Conservation (phyloP, 2,888 invertebrate genomes). For the Carpatolechia fugitivella region DNA sequence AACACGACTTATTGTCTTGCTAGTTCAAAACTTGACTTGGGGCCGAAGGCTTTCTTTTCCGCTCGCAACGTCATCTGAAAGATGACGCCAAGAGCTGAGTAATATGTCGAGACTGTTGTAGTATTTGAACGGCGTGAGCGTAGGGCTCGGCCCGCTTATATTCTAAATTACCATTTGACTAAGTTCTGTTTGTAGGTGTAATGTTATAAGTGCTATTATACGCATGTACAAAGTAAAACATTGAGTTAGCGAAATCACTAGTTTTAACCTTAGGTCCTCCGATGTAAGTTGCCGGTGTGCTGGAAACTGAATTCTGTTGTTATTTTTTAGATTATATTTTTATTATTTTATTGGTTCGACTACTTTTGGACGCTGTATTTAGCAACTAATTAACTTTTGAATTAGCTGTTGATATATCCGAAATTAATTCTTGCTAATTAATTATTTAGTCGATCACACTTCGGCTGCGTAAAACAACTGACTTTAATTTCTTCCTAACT, state of each 20-base stretch:
- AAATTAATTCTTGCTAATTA: constrained; percentile 20
- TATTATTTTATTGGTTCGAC: constrained; percentile 59
- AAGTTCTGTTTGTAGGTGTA: constrained; percentile 55
- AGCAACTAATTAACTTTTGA: constrained; percentile 58
- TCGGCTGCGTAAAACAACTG: constrained; percentile 22
- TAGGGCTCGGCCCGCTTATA: constrained; percentile 9
- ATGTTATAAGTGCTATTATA: constrained; percentile 66
- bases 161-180: constrained; percentile 66
- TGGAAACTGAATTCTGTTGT: constrained; percentile 60
- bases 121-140: background rate
- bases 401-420: constrained; percentile 48
- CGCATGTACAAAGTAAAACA: constrained; percentile 72
- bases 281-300: constrained; percentile 44
- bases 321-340: constrained; percentile 74
- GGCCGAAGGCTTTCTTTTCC: constrained; percentile 27
- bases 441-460: background rate
- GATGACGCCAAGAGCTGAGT: background rate
- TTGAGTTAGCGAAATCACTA: constrained; percentile 68
- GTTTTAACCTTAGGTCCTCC: constrained; percentile 45
- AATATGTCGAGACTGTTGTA: background rate
- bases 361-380: constrained; percentile 58
- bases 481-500: constrained; percentile 15
- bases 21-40: constrained; percentile 27
- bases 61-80: background rate
- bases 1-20: constrained; percentile 33